These are phyloP conservation scores for Pseudochaenichthys georgianus DNA, from an alignment of 2,797 vertebrate species.

Conservation along the genomic window DNA sequence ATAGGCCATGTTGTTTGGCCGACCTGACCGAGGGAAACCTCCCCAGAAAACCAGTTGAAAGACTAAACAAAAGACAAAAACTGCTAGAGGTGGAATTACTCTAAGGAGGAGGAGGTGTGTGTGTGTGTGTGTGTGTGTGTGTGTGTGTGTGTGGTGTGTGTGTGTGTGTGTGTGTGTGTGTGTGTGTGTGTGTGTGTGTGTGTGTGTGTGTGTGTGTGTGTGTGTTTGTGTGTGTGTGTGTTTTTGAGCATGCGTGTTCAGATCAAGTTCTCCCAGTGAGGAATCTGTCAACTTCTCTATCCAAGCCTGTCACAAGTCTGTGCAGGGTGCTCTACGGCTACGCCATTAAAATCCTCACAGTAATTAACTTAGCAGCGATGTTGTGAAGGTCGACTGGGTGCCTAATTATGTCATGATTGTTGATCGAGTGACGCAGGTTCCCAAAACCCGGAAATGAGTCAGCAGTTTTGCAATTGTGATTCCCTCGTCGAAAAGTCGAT, in stretches of 20 bases:
- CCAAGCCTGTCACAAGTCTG: slow-evolving; percentile 4
- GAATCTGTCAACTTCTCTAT: slow-evolving; percentile 28
- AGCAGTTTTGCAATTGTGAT: too few species aligned
- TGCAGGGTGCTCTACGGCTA: background rate
- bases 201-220: slow-evolving; percentile 14
- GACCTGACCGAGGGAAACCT: slow-evolving; percentile 53
- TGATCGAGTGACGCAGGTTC: background rate
- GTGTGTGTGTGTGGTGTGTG: slow-evolving; percentile 4
- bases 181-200: background rate
- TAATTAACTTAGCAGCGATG: slow-evolving; percentile 5
- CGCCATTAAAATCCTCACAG: background rate
- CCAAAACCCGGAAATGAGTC: too few species aligned
- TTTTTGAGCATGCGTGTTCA: slow-evolving; percentile 20
- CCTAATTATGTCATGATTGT: slow-evolving; percentile 18
- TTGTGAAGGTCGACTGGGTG: background rate
- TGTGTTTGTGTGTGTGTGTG: background rate
- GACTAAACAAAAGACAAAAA: slow-evolving; percentile 72
- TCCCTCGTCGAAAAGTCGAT: too few species aligned
- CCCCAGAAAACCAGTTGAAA: slow-evolving; percentile 68
- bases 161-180: background rate
- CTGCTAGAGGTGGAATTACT: slow-evolving; percentile 67
- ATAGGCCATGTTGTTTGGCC: slow-evolving; percentile 67
- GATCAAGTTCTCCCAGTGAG: slow-evolving; percentile 46
- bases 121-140: background rate
- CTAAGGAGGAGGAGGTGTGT: slow-evolving; percentile 29